phyloP scores from a whole-genome alignment of 2,888 invertebrate species.

The Amphipoea lucens region DNA sequence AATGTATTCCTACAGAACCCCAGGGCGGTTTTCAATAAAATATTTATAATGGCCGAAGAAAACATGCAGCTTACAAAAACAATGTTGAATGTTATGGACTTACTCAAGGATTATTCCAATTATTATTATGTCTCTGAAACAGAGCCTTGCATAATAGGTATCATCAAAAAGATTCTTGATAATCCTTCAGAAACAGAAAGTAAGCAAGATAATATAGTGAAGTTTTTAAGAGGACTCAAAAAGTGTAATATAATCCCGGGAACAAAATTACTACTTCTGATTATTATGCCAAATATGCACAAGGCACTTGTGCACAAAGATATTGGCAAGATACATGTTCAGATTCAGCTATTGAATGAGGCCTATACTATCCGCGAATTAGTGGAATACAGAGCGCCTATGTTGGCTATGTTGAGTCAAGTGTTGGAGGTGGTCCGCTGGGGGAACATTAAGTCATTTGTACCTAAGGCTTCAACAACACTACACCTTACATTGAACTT shows the following conservation, averaged over 20 bases:
- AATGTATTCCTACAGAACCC: conserved; percentile 84
- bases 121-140: conserved; percentile 81
- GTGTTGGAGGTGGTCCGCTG: conserved; percentile 81
- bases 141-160: conserved; percentile 78
- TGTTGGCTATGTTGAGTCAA: conserved; percentile 84
- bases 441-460: conserved; percentile 78
- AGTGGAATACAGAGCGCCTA: conserved; percentile 81
- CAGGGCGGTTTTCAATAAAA: conserved; percentile 76
- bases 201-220: conserved; percentile 76
- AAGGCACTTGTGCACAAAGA: conserved; percentile 76
- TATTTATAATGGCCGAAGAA: conserved; percentile 80
- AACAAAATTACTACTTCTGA: conserved; percentile 78
- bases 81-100: conserved; percentile 80
- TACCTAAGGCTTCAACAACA: conserved; percentile 70
- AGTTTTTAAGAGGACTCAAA: conserved; percentile 79
- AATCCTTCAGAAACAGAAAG: conserved; percentile 71
- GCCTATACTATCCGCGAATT: conserved; percentile 77
- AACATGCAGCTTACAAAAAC: conserved; percentile 79
- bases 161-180: conserved; percentile 73
- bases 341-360: conserved; percentile 75
- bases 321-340: conserved; percentile 72
- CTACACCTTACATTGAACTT: conserved; percentile 78
- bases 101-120: conserved; percentile 77
- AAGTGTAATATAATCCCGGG: conserved; percentile 73
- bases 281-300: conserved; percentile 84